These are phyloP conservation scores for Tupiocoris notatus DNA, from an alignment of 2,888 invertebrate genomes.

Conservation along the genomic window DNA sequence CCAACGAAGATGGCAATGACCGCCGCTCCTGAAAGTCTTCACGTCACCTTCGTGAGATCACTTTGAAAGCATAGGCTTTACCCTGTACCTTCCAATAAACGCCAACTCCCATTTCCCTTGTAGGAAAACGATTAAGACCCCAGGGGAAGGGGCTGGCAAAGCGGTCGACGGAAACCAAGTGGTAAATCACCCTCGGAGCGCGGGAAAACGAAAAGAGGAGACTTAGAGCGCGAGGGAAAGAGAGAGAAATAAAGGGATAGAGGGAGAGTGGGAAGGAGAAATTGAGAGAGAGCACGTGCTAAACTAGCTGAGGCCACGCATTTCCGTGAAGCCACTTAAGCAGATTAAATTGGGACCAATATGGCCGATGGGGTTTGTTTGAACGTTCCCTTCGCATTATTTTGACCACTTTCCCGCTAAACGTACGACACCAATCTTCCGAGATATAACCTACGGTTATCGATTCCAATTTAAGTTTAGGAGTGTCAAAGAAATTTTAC, in stretches of 20 bases:
- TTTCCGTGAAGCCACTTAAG: constrained; percentile 39
- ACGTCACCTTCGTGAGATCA: too few relatives aligned
- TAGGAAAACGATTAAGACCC: constrained; percentile 38
- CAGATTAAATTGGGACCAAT: constrained; percentile 41
- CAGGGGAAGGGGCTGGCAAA: not conserved
- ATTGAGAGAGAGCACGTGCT: constrained; percentile 32
- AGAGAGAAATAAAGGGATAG: not conserved
- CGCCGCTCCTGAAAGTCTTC: too few relatives aligned
- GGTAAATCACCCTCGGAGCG: constrained; percentile 24
- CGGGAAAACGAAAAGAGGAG: not conserved
- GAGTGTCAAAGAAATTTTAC: too few relatives aligned
- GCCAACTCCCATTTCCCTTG: constrained; percentile 36
- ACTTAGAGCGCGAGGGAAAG: too few relatives aligned
- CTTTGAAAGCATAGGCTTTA: too few relatives aligned
- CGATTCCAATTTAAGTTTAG: too few relatives aligned
- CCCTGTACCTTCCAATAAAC: constrained; percentile 36
- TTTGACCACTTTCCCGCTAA: constrained; percentile 9
- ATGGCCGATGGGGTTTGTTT: constrained; percentile 37
- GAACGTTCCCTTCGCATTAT: constrained; percentile 16
- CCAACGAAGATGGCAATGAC: too few relatives aligned
- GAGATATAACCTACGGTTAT: too few relatives aligned
- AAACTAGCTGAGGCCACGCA: constrained; percentile 42
- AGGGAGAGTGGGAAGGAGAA: constrained; percentile 11
- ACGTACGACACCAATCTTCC: too few relatives aligned
- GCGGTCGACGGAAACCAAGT: constrained; percentile 11